Conservation (phyloP, 2,113 vertebrate genomes). For the Charadrius vociferus region DNA sequence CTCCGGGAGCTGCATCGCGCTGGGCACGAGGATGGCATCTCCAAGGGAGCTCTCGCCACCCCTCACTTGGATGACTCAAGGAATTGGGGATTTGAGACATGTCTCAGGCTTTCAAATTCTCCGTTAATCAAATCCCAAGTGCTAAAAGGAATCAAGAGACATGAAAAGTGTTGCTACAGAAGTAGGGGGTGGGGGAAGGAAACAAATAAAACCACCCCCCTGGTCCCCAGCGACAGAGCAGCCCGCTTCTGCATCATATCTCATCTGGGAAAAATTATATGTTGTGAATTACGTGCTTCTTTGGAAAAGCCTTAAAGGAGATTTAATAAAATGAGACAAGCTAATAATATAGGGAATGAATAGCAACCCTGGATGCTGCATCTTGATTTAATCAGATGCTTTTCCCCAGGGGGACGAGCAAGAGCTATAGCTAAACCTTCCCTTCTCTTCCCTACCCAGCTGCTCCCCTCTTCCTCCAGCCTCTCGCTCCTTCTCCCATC, state of each 20-base stretch:
- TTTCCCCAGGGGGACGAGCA: neutral
- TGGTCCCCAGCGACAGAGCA: neutral
- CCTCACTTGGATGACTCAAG: neutral
- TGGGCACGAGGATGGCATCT: neutral
- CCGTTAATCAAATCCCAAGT: neutral
- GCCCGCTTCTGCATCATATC: neutral
- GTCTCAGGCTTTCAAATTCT: neutral
- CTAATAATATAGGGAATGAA: slow-evolving; percentile 65
- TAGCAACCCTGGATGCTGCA: slow-evolving; percentile 36
- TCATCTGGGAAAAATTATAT: slow-evolving; percentile 58
- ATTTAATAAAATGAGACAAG: slow-evolving; percentile 66
- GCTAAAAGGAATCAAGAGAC: neutral
- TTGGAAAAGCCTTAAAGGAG: slow-evolving; percentile 51
- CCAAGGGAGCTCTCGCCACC: neutral
- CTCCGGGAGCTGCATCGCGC: accelerated
- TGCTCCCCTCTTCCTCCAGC: neutral
- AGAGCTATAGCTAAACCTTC: neutral
- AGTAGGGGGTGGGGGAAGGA: neutral
- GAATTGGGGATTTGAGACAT: neutral
- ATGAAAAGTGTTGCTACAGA: neutral
- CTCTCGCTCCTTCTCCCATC: neutral
- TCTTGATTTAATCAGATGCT: slow-evolving; percentile 57
- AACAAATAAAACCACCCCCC: neutral
- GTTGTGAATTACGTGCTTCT: slow-evolving; percentile 44
- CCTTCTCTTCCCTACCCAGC: neutral